Evolutionary conservation across 2,888 invertebrate species (phyloP).

Genomic region (Incurvaria masculella): DNA sequence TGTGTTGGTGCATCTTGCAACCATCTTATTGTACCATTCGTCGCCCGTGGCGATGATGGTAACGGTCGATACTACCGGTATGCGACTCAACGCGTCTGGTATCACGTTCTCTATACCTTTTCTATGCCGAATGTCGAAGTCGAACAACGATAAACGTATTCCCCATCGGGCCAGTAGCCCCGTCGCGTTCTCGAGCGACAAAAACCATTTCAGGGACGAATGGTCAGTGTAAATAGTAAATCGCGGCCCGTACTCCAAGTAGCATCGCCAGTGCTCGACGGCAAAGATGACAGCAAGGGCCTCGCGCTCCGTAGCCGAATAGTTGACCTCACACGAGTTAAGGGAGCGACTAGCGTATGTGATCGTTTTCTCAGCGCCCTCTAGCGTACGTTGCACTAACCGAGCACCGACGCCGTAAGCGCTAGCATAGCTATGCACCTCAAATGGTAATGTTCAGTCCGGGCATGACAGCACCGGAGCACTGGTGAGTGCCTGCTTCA

Average conservation of each 20-base stretch:
- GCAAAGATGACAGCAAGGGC: neutral
- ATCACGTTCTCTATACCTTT: conserved; percentile 7
- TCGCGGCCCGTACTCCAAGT: neutral
- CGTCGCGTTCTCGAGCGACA: conserved; percentile 4
- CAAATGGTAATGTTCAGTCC: neutral
- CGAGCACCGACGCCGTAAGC: neutral
- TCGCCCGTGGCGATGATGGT: neutral
- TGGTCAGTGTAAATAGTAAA: conserved; percentile 13
- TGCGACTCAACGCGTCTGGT: conserved; percentile 10
- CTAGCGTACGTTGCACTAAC: neutral
- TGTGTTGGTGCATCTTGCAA: neutral
- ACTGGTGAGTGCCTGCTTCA: neutral
- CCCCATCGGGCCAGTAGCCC: conserved; percentile 6
- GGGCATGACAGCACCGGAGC: neutral
- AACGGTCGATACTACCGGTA: neutral
- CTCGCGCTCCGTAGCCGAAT: neutral
- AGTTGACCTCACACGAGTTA: neutral
- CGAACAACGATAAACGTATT: conserved; percentile 1
- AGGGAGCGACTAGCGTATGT: neutral
- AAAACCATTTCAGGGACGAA: conserved; percentile 17
- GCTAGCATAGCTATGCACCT: neutral
- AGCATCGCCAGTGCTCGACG: neutral
- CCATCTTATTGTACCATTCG: neutral
- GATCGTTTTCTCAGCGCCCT: neutral
- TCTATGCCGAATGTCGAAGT: conserved; percentile 9